Base-by-base conservation (phyloP, 2,888 invertebrate species). In the Athetis lepigone region DNA sequence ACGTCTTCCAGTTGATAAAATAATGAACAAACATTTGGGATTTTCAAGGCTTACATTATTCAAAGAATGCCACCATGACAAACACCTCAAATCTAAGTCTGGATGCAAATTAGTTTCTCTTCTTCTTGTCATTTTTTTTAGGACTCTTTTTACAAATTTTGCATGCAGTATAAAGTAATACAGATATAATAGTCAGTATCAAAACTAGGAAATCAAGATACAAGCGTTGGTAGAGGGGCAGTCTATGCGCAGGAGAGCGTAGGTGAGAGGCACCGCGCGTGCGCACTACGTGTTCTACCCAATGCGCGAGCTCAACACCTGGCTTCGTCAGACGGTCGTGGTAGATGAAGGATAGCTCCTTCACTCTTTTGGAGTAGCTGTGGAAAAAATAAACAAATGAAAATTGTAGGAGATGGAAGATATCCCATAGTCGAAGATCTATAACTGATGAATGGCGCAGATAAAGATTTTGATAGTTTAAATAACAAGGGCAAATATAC, bases 231-330 rank as follows among this genome's bases (percentile, higher is more conserved):
- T 88, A 89, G 36, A 82, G 74, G 0, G 87, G 83, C 2, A 86
- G 37, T 18, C 57, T 45, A 0, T 83, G 65, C 0, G 89, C 88
- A 1, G 87, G 86, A 0, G 89, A 89, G 33, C 88, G 83, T 2
- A 95, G 81, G 80, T 96, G 91, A 4, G 90, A 91, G 1, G 95
- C 96, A 0, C 96, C 96, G 13, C 92, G 87, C 0, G 96, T 95
- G 59, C 93, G 89, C 1, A 95, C 95, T 0, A 96, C 96, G 85
- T 97, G 96, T 82, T 97, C 96, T 23, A 96, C 95, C 97, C 97
- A 97, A 90, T 96, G 97, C n/a, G 96, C 90, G 25, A 97, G 95
- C 18, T 95, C 96, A 16, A 95, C 95, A 49, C 96, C 86, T 0
- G 97, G 95, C 7, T 95, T 88, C 60, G 95, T 84, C 0, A 95